Conservation (phyloP, 1,140 invertebrate genomes). For the Tetramorium parvispinum region DNA sequence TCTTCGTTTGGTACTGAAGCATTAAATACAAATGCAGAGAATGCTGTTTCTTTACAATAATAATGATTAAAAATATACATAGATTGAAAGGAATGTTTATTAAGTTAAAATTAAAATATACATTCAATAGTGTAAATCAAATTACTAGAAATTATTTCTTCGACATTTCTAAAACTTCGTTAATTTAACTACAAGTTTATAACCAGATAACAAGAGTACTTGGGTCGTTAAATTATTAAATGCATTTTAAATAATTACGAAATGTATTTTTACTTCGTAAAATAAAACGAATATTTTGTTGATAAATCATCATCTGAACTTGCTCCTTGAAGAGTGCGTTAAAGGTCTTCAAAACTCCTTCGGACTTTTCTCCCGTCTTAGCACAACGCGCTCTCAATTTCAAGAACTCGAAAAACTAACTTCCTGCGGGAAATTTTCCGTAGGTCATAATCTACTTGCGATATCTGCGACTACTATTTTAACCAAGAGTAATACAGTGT, state of each 20-base stretch:
- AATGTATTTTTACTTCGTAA: neutral
- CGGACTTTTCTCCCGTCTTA: neutral
- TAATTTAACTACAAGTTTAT: neutral
- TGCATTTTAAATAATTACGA: neutral
- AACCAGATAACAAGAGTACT: neutral
- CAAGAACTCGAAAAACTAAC: conserved; percentile 20
- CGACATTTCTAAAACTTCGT: neutral
- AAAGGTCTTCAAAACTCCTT: neutral
- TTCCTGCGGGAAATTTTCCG: conserved; percentile 42
- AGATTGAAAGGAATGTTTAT: neutral
- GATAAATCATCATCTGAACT: neutral
- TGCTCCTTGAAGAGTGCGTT: neutral
- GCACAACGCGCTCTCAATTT: conserved; percentile 1
- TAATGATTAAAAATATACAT: neutral
- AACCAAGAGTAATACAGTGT: conserved; percentile 24
- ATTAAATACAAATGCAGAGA: neutral
- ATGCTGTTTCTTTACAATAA: neutral
- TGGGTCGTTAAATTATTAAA: neutral
- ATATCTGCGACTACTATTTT: conserved; percentile 22
- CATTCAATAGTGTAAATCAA: conserved; percentile 2
- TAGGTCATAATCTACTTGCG: conserved; percentile 22
- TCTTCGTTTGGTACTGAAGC: neutral
- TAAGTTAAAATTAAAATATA: neutral
- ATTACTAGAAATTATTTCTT: neutral
- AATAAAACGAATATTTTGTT: neutral